These are phyloP conservation scores for Cetoscarus ocellatus DNA, from an alignment of 2,797 vertebrate genomes.

Conservation along the genomic window DNA sequence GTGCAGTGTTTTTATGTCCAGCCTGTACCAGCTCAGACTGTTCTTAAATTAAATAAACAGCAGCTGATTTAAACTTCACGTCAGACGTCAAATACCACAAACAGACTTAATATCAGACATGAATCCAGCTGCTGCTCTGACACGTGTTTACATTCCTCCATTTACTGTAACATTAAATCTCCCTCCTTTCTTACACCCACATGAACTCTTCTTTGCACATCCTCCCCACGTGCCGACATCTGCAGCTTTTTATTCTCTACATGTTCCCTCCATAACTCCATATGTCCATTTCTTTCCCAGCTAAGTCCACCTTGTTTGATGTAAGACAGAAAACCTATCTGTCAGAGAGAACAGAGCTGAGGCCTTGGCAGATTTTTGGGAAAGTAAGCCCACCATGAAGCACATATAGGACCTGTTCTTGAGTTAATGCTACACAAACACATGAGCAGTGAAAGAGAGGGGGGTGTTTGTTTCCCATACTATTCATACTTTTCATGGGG, in stretches of 20 bases:
- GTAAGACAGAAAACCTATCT: background rate
- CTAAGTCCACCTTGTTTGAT: constrained; percentile 4
- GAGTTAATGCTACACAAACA: constrained; percentile 12
- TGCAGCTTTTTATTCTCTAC: constrained; percentile 35
- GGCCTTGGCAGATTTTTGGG: constrained; percentile 16
- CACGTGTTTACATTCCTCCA: constrained; percentile 19
- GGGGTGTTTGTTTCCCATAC: background rate
- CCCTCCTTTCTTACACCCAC: background rate
- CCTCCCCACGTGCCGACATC: constrained; percentile 9
- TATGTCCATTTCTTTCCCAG: background rate
- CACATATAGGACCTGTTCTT: background rate
- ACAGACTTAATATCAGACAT: constrained; percentile 5
- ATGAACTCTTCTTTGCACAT: background rate
- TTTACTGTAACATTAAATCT: constrained; percentile 15
- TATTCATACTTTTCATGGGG: background rate
- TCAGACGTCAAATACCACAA: constrained; percentile 38
- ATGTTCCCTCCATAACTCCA: constrained; percentile 14
- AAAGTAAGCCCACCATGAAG: constrained; percentile 1
- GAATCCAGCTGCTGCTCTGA: background rate
- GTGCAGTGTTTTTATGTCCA: background rate
- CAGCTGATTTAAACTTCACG: constrained; percentile 13
- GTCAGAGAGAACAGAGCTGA: constrained; percentile 7
- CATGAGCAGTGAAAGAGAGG: background rate
- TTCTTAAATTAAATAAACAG: background rate
- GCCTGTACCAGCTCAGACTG: constrained; percentile 9